Percentiles rank a stretch among this genome's conserved stretches.
Evolutionary conservation across 2,113 vertebrate genomes (phyloP).

Genomic region (Actenoides hombroni): DNA sequence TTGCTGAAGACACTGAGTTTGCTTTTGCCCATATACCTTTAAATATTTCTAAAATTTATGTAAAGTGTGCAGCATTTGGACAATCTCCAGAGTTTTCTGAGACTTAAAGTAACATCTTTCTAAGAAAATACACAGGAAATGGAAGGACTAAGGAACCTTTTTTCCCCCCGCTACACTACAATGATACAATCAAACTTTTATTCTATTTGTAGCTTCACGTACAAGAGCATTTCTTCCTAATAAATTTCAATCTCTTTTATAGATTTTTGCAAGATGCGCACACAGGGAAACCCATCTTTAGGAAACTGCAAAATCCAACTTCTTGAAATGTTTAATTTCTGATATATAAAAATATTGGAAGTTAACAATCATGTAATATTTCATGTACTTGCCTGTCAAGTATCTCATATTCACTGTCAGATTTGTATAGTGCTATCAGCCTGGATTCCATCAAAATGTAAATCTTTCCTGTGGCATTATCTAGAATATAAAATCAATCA

Average conservation of each 20-base stretch:
- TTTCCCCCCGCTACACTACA: not conserved
- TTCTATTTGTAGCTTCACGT: not conserved
- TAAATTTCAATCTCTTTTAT: not conserved
- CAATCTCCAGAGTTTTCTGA: not conserved
- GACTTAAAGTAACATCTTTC: not conserved
- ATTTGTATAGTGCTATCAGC: slow-evolving; percentile 88
- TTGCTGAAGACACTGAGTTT: not conserved
- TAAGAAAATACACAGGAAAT: not conserved
- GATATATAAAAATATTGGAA: not conserved
- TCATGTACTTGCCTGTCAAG: slow-evolving; percentile 86
- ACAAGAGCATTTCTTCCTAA: not conserved
- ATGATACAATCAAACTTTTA: not conserved
- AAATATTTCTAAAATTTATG: not conserved
- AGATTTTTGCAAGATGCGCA: not conserved
- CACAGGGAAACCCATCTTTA: not conserved
- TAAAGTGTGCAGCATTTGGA: not conserved
- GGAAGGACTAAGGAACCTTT: not conserved
- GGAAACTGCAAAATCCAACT: not conserved
- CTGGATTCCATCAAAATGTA: slow-evolving; percentile 97
- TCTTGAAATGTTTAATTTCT: not conserved
- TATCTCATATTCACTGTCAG: slow-evolving; percentile 88
- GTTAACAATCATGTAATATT: not conserved
- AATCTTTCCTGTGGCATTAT: slow-evolving; percentile 79
- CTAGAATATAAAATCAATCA: slow-evolving; percentile 67
- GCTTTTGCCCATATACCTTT: not conserved